Conservation (phyloP, 2,113 vertebrate species). For the Cyphomyrus discorhynchus region DNA sequence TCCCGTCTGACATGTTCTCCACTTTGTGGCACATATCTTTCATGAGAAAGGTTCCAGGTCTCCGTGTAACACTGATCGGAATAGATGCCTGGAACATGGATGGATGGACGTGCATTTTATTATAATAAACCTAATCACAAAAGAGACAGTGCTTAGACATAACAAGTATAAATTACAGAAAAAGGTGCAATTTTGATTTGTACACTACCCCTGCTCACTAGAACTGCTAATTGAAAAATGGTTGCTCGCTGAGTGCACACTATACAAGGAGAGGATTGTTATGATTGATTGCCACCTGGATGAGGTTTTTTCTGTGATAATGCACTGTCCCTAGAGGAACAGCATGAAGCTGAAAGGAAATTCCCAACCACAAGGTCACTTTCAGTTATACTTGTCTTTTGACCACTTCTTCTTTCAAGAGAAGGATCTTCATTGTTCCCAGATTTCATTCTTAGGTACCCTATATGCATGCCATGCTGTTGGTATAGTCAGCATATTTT, state of each 20-base stretch:
- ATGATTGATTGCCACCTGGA: neutral
- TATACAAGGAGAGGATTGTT: neutral
- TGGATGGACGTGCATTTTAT: neutral
- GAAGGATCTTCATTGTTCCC: neutral
- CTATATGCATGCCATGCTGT: neutral
- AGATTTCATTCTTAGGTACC: neutral
- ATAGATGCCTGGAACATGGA: neutral
- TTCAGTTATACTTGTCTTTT: neutral
- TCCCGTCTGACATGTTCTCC: neutral
- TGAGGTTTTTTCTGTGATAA: neutral
- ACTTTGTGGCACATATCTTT: neutral
- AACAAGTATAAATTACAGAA: neutral
- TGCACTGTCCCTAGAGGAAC: neutral
- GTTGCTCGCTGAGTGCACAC: neutral
- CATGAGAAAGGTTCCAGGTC: neutral
- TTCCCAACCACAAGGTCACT: neutral
- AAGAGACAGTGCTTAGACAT: neutral
- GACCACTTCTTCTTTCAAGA: neutral
- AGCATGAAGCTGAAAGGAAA: neutral
- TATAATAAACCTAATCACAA: neutral
- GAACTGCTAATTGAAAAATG: neutral
- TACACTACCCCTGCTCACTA: neutral
- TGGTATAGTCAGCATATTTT: neutral
- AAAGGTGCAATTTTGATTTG: neutral
- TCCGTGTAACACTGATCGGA: neutral